Base-by-base conservation (phyloP, 1,140 invertebrate genomes). In the Apis florea region DNA sequence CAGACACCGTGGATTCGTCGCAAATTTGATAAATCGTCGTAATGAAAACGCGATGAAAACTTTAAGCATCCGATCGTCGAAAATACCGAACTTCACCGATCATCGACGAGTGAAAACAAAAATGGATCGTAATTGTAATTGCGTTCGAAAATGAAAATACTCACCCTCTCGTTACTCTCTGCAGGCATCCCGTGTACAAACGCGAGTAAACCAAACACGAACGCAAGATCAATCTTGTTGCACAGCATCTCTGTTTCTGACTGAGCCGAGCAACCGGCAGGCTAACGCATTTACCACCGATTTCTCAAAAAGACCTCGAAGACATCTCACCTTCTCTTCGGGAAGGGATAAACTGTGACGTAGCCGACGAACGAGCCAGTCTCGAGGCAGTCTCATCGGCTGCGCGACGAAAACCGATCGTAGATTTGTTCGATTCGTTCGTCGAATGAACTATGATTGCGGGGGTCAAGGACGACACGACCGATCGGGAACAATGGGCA, bases 181-280 rank as follows among this genome's bases (percentile, higher is more conserved):
- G 88, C 79, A 0, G 85, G 80, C 84, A 83, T 86, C 4, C 80
- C 80, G 21, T 75, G 79, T 0, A 73, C 78, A 11, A 86, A 64
- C 67, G 79, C 31, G 63, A 84, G 5, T 19, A 78, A 85, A 84
- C 83, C 79, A 53, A 88, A 76, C 58, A 85, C 59, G 26, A 89
- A 72, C 56, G 85, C 68, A 19, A 87, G 73, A 74, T 81, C 77
- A 64, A 89, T 89, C 76, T 87, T 74, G 81, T 84, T 61, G 69
- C 73, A 87, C 91, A 90, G 88, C 92, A 92, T 92, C 91, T 90
- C 92, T 85, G 76, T 71, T 59, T 87, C 89, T 40, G 85, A 92
- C 91, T 92, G 86, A 61, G 19, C 13, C 47, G 64, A 24, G n/a
- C 68, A 53, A n/a, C 64, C 58, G 72, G 2, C 40, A 19, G 56